phyloP scores from a whole-genome alignment of 2,797 vertebrate genomes.

The Simalia tracyae region DNA sequence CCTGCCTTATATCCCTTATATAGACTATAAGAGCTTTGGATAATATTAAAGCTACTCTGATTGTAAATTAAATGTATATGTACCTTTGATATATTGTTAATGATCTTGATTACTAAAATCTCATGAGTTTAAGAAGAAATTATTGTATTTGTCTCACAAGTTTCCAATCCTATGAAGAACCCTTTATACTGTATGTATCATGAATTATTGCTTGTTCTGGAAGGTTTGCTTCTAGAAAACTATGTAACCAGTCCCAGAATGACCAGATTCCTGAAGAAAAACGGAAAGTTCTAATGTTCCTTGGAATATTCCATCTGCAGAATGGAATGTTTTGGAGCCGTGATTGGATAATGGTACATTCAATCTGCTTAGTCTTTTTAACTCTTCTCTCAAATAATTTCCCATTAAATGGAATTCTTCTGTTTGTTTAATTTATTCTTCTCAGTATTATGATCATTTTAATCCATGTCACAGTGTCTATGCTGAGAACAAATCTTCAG shows the following conservation, averaged over 20 bases:
- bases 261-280: not conserved
- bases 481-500: not conserved
- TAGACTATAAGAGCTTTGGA: not conserved
- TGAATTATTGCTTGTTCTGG: not conserved
- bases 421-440: not conserved
- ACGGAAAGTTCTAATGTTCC: not conserved
- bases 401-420: not conserved
- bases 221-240: not conserved
- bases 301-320: not conserved
- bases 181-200: not conserved
- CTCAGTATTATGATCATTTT: not conserved
- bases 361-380: not conserved
- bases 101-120: not conserved
- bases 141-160: not conserved
- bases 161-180: not conserved
- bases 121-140: not conserved
- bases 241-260: not conserved
- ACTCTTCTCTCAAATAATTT: not conserved
- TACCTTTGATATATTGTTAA: not conserved
- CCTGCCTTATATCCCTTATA: not conserved
- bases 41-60: not conserved
- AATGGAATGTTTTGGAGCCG: not conserved
- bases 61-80: not conserved
- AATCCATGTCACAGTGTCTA: not conserved
- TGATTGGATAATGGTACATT: not conserved